A percentile compares a stretch with the other conserved stretches of the same genome.
Evolutionary conservation across 2,113 vertebrate species (phyloP).

Genomic region (Hippocampus comes): DNA sequence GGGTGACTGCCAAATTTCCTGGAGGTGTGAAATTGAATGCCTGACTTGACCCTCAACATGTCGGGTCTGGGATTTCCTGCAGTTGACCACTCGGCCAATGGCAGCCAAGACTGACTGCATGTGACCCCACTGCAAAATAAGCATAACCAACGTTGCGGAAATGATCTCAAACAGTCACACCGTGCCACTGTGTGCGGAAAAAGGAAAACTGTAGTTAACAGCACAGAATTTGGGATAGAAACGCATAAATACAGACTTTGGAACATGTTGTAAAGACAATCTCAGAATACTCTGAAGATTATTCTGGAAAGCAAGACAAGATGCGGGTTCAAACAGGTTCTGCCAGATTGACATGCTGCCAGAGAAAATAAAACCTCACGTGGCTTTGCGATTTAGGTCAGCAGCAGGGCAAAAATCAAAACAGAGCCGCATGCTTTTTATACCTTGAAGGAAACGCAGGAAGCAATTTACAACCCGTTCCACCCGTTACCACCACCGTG

Average conservation of each 20-base stretch:
- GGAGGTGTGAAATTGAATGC: neutral
- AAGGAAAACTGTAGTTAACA: neutral
- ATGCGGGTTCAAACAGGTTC: slow-evolving; percentile 2
- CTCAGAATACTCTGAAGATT: neutral
- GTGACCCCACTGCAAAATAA: neutral
- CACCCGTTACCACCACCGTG: neutral
- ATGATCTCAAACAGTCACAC: neutral
- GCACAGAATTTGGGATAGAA: neutral
- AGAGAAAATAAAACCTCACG: slow-evolving; percentile 21
- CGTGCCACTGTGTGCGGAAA: neutral
- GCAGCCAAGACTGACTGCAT: neutral
- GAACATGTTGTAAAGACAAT: neutral
- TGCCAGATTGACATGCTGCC: neutral
- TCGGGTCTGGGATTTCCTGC: slow-evolving; percentile 3
- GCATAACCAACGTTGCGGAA: neutral
- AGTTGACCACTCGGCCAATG: neutral
- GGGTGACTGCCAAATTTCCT: neutral
- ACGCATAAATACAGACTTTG: neutral
- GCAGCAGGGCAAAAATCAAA: slow-evolving; percentile 1
- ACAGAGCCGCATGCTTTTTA: neutral
- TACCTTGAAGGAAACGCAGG: neutral
- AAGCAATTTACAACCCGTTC: neutral
- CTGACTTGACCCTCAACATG: too few species aligned
- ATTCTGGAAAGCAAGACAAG: neutral
- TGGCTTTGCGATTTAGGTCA: slow-evolving; percentile 37